These are phyloP conservation scores for Podarcis raffonei DNA, from an alignment of 2,113 vertebrate genomes.

Conservation along the genomic window DNA sequence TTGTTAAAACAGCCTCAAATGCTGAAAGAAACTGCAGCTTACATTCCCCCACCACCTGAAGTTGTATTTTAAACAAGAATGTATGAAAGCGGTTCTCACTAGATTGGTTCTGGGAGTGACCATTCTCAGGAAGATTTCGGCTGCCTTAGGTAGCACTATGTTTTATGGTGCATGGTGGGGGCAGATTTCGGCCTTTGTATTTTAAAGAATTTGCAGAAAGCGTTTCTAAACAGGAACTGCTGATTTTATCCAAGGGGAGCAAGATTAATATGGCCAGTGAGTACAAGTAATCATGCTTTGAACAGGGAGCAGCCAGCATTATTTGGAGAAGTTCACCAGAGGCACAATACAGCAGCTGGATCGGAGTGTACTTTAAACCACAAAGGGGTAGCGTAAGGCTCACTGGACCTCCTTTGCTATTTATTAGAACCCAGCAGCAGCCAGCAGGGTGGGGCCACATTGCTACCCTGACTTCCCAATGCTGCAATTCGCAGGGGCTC, in stretches of 20 bases:
- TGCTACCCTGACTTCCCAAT: too few relatives aligned
- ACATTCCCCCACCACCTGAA: constrained; percentile 7
- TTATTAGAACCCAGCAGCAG: too few relatives aligned
- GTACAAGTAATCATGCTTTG: too few relatives aligned
- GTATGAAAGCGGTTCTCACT: background rate
- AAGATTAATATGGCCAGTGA: background rate
- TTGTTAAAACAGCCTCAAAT: background rate
- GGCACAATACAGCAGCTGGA: background rate
- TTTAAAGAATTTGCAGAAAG: background rate
- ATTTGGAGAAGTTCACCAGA: background rate
- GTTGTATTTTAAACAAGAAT: background rate
- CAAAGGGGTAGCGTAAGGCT: too few relatives aligned
- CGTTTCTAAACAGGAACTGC: background rate
- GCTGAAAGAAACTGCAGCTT: background rate
- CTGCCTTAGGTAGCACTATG: background rate
- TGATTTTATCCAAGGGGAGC: background rate
- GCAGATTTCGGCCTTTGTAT: too few relatives aligned
- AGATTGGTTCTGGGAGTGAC: background rate
- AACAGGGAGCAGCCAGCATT: background rate
- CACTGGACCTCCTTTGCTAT: too few relatives aligned
- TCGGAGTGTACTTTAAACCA: background rate
- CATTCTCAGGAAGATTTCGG: background rate
- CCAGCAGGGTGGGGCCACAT: too few relatives aligned
- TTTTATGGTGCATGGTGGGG: too few relatives aligned
- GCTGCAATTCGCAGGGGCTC: too few relatives aligned